phyloP scores from a whole-genome alignment of 92 coral and sea anemone species.

The Isaurus tuberculatus region DNA sequence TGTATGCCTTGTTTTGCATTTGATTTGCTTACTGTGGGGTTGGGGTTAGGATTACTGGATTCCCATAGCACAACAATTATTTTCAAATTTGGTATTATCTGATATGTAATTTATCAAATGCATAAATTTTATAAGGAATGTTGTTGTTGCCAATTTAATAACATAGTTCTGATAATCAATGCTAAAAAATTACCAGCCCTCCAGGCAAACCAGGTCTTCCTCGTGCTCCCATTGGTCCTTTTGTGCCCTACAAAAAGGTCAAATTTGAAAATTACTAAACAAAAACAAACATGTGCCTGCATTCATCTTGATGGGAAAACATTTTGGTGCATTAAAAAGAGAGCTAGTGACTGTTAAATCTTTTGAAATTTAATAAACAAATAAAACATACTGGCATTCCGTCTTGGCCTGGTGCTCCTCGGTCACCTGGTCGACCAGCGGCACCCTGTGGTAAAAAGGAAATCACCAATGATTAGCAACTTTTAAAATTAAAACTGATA shows the following conservation, averaged over 20 bases:
- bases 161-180: not conserved
- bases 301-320: too few species aligned
- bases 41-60: too few species aligned
- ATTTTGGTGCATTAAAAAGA: too few species aligned
- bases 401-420: slow-evolving; percentile 38
- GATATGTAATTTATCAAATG: too few species aligned
- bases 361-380: not conserved
- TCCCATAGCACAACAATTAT: too few species aligned
- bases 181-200: not conserved
- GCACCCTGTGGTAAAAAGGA: slow-evolving; percentile 5
- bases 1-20: too few species aligned
- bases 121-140: too few species aligned
- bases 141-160: too few species aligned
- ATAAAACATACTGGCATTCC: slow-evolving; percentile 17
- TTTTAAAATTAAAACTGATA: too few species aligned
- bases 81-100: too few species aligned
- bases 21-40: too few species aligned
- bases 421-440: slow-evolving; percentile 9
- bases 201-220: slow-evolving; percentile 23
- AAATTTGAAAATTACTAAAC: not conserved
- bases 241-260: not conserved
- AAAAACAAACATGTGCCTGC: too few species aligned
- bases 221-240: slow-evolving; percentile 24
- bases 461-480: not conserved
- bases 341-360: not conserved